A percentile compares a stretch with the other conserved stretches of the same genome.
phyloP scores from a whole-genome alignment of 64 coral and sea anemone genomes.

The Orbicella faveolata region DNA sequence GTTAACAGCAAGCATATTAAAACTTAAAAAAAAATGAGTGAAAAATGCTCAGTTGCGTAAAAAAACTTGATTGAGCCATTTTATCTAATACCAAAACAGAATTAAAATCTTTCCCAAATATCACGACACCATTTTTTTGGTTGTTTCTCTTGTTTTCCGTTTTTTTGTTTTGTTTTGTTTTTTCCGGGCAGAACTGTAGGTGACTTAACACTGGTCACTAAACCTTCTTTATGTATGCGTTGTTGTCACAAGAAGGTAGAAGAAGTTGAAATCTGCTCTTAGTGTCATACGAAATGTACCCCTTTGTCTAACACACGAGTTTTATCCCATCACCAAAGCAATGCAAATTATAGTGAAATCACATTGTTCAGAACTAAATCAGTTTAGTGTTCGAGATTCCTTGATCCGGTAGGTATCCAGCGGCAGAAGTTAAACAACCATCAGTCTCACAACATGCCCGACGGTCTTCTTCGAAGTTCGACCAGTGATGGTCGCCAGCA shows the following conservation, averaged over 20 bases:
- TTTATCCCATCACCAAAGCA: conserved; percentile 15
- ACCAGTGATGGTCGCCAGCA: conserved; percentile 27
- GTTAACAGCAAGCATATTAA: no score
- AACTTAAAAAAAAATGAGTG: no score
- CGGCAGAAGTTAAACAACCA: conserved; percentile 1
- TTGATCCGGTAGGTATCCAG: neutral
- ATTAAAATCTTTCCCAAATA: no score
- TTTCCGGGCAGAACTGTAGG: no score
- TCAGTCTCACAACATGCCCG: conserved; percentile 21
- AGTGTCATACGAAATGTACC: neutral
- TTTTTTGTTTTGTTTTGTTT: no score
- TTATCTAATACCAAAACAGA: no score
- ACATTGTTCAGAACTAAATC: neutral
- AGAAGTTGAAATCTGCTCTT: neutral
- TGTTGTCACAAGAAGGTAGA: neutral
- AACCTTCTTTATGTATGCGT: neutral
- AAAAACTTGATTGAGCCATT: no score
- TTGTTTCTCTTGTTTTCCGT: no score
- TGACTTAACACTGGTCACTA: no score
- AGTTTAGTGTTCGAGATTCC: neutral
- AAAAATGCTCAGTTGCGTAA: no score
- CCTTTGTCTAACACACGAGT: neutral
- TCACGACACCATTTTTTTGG: no score
- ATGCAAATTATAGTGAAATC: neutral
- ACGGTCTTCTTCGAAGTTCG: conserved; percentile 5